Evolutionary conservation across 2,797 vertebrate genomes (phyloP).

Genomic region (Scarus forsteni): DNA sequence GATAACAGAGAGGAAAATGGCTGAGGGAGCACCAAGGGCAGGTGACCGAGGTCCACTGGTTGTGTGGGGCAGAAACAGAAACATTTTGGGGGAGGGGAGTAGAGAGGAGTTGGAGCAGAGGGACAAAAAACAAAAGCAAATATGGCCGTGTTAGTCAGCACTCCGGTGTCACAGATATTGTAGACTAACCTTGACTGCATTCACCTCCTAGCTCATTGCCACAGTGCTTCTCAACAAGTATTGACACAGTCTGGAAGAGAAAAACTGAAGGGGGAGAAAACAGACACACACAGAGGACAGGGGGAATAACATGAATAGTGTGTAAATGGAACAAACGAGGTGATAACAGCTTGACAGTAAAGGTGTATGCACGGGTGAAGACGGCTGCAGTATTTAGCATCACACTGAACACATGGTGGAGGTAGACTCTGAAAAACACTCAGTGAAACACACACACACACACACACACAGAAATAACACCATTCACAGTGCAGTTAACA

Average conservation of each 20-base stretch:
- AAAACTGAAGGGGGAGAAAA: slow-evolving; percentile 61
- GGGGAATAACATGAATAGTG: slow-evolving; percentile 74
- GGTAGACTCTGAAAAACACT: slow-evolving; percentile 29
- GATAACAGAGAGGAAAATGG: slow-evolving; percentile 34
- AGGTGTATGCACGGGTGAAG: slow-evolving; percentile 68
- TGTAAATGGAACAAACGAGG: slow-evolving; percentile 80
- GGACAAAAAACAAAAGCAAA: slow-evolving; percentile 27
- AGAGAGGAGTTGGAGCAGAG: slow-evolving; percentile 11
- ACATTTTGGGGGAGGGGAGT: neutral
- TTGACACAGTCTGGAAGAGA: slow-evolving; percentile 82
- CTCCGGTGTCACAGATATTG: slow-evolving; percentile 63
- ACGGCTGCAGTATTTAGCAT: slow-evolving; percentile 57
- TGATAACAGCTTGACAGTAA: slow-evolving; percentile 76
- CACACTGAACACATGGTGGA: slow-evolving; percentile 40
- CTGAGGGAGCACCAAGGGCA: slow-evolving; percentile 31
- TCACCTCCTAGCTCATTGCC: slow-evolving; percentile 79
- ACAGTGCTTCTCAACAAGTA: slow-evolving; percentile 81
- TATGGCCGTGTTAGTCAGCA: slow-evolving; percentile 50
- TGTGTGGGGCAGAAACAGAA: slow-evolving; percentile 32
- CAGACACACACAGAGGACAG: slow-evolving; percentile 64
- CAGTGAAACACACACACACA: slow-evolving; percentile 22
- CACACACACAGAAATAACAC: slow-evolving; percentile 32
- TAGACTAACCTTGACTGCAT: slow-evolving; percentile 84
- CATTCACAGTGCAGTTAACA: slow-evolving; percentile 62
- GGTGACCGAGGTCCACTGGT: slow-evolving; percentile 34